phyloP scores from a whole-genome alignment of 2,113 vertebrate species.

The Chloroceryle aenea region DNA sequence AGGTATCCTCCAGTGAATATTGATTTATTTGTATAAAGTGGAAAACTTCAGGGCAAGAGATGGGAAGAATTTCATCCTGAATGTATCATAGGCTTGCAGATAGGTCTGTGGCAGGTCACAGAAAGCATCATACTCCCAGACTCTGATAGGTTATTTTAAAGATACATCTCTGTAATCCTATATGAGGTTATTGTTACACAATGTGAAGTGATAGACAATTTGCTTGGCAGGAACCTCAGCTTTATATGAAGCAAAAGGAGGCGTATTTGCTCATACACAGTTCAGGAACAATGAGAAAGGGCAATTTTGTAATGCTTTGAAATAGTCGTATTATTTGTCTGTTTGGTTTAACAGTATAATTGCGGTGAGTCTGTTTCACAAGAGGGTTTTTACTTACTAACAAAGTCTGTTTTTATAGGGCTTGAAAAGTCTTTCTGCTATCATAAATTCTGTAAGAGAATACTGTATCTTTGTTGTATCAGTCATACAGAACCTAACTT shows the following conservation, averaged over 20 bases:
- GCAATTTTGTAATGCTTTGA: background rate
- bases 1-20: background rate
- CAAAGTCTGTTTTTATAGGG: background rate
- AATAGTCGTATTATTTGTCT: background rate
- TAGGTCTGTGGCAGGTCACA: background rate
- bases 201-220: background rate
- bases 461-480: background rate
- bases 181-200: background rate
- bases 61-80: background rate
- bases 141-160: background rate
- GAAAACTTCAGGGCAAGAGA: background rate
- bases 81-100: rapidly evolving
- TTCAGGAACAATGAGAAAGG: background rate
- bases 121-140: background rate
- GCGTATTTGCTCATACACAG: background rate
- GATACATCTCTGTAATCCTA: background rate
- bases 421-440: background rate
- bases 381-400: background rate
- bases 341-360: background rate
- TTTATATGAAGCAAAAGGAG: background rate
- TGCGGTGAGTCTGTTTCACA: background rate
- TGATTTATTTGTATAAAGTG: background rate
- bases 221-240: background rate
- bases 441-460: background rate
- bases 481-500: background rate